Conservation (phyloP, 2,888 invertebrate species). For the Drosophila picticornis region DNA sequence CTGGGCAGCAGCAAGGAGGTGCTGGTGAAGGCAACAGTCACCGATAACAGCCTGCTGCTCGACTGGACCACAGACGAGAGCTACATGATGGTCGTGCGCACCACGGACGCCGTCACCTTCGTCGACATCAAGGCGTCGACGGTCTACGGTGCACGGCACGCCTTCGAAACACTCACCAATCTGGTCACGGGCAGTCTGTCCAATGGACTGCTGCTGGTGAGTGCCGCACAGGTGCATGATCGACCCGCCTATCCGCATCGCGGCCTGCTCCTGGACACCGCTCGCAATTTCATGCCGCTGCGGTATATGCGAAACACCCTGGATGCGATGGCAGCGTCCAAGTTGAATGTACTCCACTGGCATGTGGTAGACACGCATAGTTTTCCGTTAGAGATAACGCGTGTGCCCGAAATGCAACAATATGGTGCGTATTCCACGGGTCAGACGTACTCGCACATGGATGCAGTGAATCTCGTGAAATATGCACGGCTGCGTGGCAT, state of each 20-base stretch:
- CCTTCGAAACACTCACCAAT: constrained; percentile 91
- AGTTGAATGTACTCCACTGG: constrained; percentile 97
- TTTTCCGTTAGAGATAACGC: constrained; percentile 93
- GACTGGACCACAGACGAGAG: constrained; percentile 90
- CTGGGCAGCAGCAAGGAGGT: constrained; percentile 86
- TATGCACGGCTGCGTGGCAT: constrained; percentile 93
- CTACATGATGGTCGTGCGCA: constrained; percentile 88
- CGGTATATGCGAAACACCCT: constrained; percentile 88
- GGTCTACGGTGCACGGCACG: constrained; percentile 91
- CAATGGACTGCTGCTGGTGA: constrained; percentile 88
- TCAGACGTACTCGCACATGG: constrained; percentile 89
- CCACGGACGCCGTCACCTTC: constrained; percentile 86
- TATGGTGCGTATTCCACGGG: constrained; percentile 90
- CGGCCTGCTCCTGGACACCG: constrained; percentile 94
- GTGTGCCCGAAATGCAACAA: constrained; percentile 90
- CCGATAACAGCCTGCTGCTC: constrained; percentile 86
- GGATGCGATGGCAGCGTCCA: constrained; percentile 94
- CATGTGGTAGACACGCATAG: constrained; percentile 96
- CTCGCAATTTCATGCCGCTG: constrained; percentile 94
- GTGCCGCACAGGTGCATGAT: constrained; percentile 89
- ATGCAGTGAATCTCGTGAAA: constrained; percentile 89
- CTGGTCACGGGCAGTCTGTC: constrained; percentile 86
- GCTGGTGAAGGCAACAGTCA: constrained; percentile 87
- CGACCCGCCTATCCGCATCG: constrained; percentile 93
- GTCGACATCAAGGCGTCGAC: constrained; percentile 87